These are phyloP conservation scores for Palloptera scutellata DNA, from an alignment of 2,888 invertebrate genomes.

Conservation along the genomic window DNA sequence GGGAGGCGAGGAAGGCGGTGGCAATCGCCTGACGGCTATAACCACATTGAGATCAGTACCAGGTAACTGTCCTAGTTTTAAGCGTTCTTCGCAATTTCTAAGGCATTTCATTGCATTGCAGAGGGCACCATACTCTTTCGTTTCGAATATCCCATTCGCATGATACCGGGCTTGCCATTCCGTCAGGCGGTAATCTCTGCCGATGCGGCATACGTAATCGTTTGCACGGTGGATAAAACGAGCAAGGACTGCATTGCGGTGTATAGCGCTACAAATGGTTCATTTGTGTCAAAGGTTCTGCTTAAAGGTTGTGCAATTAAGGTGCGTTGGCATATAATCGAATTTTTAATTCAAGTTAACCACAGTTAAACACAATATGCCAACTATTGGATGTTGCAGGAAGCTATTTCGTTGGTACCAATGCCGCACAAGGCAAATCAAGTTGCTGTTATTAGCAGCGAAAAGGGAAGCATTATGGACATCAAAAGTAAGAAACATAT, in stretches of 20 bases:
- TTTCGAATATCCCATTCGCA: slow-evolving; percentile 83
- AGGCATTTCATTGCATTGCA: slow-evolving; percentile 47
- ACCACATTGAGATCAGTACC: slow-evolving; percentile 77
- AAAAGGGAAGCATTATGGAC: slow-evolving; percentile 90
- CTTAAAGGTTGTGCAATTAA: slow-evolving; percentile 68
- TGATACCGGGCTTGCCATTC: slow-evolving; percentile 74
- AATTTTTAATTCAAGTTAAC: no score
- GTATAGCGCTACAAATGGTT: slow-evolving; percentile 83
- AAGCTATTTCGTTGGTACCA: slow-evolving; percentile 78
- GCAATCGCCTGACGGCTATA: slow-evolving; percentile 70
- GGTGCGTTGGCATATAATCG: slow-evolving; percentile 56
- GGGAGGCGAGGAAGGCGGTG: slow-evolving; percentile 72
- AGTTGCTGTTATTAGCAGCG: slow-evolving; percentile 87
- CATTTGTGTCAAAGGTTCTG: slow-evolving; percentile 66
- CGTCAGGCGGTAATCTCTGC: slow-evolving; percentile 81
- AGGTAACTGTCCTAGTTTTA: slow-evolving; percentile 66
- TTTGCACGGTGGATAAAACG: slow-evolving; percentile 83
- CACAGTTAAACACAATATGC: no score
- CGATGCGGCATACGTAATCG: slow-evolving; percentile 80
- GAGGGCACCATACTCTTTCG: slow-evolving; percentile 81
- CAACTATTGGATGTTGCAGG: slow-evolving; percentile 55
- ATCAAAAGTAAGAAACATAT: slow-evolving; percentile 87
- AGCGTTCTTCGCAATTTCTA: background rate
- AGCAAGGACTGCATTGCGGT: slow-evolving; percentile 84
- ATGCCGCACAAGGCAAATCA: slow-evolving; percentile 86